phyloP scores from a whole-genome alignment of 1,140 invertebrate genomes.

The Drosophila quadrilineata region DNA sequence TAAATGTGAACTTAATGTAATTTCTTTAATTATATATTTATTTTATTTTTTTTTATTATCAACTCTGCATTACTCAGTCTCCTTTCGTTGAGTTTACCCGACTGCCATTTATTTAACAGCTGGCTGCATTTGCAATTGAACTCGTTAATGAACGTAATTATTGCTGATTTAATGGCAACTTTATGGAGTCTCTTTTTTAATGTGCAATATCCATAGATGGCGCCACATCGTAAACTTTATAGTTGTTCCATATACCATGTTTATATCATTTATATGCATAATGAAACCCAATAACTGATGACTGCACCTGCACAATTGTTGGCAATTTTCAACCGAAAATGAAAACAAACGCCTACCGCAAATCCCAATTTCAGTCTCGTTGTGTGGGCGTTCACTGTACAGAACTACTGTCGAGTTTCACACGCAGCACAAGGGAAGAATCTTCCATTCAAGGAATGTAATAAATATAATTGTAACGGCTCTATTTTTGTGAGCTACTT shows the following conservation, averaged over 20 bases:
- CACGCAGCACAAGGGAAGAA: slow-evolving; percentile 32
- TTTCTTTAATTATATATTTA: too few relatives aligned
- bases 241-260: not conserved
- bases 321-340: slow-evolving; percentile 1
- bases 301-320: not conserved
- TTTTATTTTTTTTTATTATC: too few relatives aligned
- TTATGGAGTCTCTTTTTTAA: slow-evolving; percentile 3
- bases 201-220: slow-evolving; percentile 9
- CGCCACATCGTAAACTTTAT: slow-evolving; percentile 2
- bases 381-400: slow-evolving; percentile 63
- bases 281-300: not conserved
- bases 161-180: slow-evolving; percentile 13
- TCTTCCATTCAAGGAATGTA: not conserved
- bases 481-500: slow-evolving; percentile 33
- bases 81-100: too few relatives aligned
- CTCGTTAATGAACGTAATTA: slow-evolving; percentile 6
- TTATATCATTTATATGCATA: not conserved
- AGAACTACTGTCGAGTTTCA: slow-evolving; percentile 38
- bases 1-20: too few relatives aligned
- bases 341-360: slow-evolving; percentile 20
- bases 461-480: slow-evolving; percentile 42
- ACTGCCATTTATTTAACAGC: too few relatives aligned
- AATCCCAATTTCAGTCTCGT: slow-evolving; percentile 47
- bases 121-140: slow-evolving; percentile 16
- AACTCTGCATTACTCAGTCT: too few relatives aligned